Conservation (phyloP, 2,888 invertebrate species). For the Axea sp. region DNA sequence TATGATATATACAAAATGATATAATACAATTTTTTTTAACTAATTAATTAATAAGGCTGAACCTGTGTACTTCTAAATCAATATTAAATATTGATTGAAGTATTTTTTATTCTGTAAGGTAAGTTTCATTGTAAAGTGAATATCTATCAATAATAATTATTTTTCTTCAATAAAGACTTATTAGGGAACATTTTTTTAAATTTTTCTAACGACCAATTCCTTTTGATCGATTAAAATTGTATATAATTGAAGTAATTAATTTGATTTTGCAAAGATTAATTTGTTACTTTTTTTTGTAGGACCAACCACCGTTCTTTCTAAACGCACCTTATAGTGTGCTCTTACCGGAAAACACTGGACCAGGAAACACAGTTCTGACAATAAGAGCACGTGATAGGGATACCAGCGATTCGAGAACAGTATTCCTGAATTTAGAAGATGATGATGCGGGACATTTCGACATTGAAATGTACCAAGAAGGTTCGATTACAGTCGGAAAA, state of each 20-base stretch:
- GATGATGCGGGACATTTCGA: constrained; percentile 86
- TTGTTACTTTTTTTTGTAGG: constrained; percentile 76
- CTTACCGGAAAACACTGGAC: constrained; percentile 86
- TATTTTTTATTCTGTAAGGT: no score
- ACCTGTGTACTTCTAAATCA: no score
- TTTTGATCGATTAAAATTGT: no score
- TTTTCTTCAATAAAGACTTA: no score
- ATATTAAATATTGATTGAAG: no score
- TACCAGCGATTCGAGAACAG: constrained; percentile 85
- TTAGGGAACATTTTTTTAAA: no score
- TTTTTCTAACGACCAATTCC: no score
- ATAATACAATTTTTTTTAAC: no score
- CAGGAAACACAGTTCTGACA: constrained; percentile 82
- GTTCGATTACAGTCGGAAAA: constrained; percentile 81
- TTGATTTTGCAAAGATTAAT: background rate
- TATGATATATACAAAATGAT: constrained; percentile 81
- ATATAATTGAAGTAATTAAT: no score
- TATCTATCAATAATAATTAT: no score
- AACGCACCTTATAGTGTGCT: constrained; percentile 90
- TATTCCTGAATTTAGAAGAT: constrained; percentile 85
- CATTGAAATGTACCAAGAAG: constrained; percentile 81
- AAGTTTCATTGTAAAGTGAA: no score
- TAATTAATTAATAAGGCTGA: no score
- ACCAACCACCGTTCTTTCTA: constrained; percentile 90
- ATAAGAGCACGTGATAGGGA: constrained; percentile 91